Evolutionary conservation across 2,888 invertebrate genomes (phyloP), one percentile per base, ranked within the genome.

Genomic region (Ornithoptera alexandrae): DNA sequence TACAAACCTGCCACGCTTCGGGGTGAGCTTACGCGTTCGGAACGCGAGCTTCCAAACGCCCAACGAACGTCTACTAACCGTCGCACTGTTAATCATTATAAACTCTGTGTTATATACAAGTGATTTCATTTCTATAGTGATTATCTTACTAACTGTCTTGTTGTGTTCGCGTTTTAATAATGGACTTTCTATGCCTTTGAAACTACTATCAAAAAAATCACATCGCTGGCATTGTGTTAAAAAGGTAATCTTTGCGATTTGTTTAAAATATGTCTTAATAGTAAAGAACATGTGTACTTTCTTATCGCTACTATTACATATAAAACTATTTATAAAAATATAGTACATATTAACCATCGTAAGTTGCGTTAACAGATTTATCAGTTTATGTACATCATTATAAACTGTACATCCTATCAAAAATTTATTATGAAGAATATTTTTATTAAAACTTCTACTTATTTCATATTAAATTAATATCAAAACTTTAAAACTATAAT

Each of bases 1-100:
- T 87, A 89, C 89, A 87, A 86, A 81, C 84, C 83, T 83, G 81
- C 84, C 83, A 84, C 84, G 85, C 83, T 84, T 79, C 85, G 88
- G 81, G 81, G 80, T 81, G 88, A 86, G 85, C 87, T 85, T 85
- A 87, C 90, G 89, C 86, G 85, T 79, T 77, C 73, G 72, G 71
- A 71, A 72, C 72, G 74, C 73, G 72, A 68, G 68, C 72, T 63
- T 65, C 68, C 71, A 68, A 65, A 69, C 67, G 71, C 67, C 72
- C 69, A 22, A 20, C 59, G 36, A n/a, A 67, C 60, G 70, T 71
- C 67, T 69, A 61, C 70, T 70, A 73, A 71, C 62, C 65, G 74
- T 72, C 84, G 81, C 81, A 82, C 82, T 82, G 83, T 81, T 57
- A 65, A 81, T 18, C 80, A 81, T 80, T 79, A 74, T 73, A 80